phyloP scores from a whole-genome alignment of 2,797 vertebrate species.

The Pachyuromys duprasi region DNA sequence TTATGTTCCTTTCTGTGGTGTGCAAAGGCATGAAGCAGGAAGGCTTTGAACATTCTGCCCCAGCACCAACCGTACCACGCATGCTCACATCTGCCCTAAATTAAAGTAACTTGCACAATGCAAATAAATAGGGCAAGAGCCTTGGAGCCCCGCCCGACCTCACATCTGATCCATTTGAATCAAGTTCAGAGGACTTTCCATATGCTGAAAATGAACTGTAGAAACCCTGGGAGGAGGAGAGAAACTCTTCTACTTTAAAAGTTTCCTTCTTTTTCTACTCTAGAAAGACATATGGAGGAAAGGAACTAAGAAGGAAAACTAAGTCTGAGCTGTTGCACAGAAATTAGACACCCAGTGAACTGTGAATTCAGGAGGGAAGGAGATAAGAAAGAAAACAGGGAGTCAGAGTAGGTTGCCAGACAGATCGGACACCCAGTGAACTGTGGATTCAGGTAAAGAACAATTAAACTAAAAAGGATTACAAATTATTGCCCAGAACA shows the following conservation, averaged over 20 bases:
- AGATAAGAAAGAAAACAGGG: background rate
- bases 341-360: background rate
- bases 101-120: slow-evolving; percentile 49
- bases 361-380: background rate
- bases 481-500: background rate
- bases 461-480: background rate
- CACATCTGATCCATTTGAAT: background rate
- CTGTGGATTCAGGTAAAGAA: background rate
- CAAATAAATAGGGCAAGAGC: slow-evolving; percentile 54
- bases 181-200: background rate
- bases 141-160: background rate
- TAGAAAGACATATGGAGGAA: background rate
- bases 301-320: background rate
- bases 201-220: slow-evolving; percentile 30
- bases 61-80: background rate
- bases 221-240: background rate
- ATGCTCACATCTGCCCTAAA: slow-evolving; percentile 57
- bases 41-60: slow-evolving; percentile 6
- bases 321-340: background rate
- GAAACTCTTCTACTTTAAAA: background rate
- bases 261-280: background rate
- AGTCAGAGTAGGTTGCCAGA: background rate
- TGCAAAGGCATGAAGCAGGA: background rate
- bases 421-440: background rate
- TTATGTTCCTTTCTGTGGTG: background rate